phyloP scores from a whole-genome alignment of 2,113 vertebrate genomes.

The Struthidea cinerea region DNA sequence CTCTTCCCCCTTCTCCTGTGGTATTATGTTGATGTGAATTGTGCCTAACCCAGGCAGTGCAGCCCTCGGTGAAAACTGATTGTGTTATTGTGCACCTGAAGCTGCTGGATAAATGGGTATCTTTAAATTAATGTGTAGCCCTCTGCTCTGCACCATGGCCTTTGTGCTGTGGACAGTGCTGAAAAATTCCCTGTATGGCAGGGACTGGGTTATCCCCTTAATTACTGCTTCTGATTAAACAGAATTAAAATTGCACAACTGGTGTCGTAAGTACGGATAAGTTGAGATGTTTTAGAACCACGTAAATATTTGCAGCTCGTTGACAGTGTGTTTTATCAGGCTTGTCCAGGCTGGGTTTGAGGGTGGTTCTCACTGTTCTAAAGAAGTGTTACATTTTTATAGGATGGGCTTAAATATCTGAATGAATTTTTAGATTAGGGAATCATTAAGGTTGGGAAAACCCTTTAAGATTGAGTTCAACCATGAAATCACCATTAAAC shows the following conservation, averaged over 20 bases:
- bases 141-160: not conserved
- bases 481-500: not conserved
- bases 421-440: not conserved
- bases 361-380: not conserved
- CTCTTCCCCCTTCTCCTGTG: not conserved
- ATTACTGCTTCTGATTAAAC: not conserved
- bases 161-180: not conserved
- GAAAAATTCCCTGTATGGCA: accelerated
- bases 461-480: not conserved
- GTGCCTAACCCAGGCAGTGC: not conserved
- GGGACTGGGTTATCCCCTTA: not conserved
- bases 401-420: not conserved
- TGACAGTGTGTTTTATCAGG: not conserved
- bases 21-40: not conserved
- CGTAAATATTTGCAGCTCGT: not conserved
- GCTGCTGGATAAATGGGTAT: not conserved
- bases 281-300: not conserved
- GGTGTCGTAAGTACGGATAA: not conserved
- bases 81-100: not conserved
- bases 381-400: not conserved
- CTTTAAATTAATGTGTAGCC: not conserved
- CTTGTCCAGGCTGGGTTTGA: not conserved
- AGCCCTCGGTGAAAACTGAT: not conserved
- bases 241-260: not conserved
- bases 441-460: not conserved